Percentiles rank a stretch among this genome's conserved stretches.
phyloP scores from a whole-genome alignment of 2,113 vertebrate genomes.

The Crotophaga sulcirostris region DNA sequence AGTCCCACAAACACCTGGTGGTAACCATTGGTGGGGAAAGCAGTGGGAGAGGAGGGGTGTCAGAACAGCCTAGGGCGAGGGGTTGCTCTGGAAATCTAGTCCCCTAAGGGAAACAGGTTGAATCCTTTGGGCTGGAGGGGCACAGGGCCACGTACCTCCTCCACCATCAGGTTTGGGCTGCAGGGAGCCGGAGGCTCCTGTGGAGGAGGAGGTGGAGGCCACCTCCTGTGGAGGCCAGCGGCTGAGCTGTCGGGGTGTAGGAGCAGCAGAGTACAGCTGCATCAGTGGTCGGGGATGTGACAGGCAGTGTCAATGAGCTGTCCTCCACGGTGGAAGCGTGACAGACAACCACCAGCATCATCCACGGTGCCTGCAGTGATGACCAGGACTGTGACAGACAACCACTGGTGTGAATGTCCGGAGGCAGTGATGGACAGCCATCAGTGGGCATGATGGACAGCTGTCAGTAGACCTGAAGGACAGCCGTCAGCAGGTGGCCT shows the following conservation, averaged over 20 bases:
- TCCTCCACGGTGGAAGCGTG: not conserved
- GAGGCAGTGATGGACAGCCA: not conserved
- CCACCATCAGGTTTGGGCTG: not conserved
- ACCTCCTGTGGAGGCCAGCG: rapidly evolving
- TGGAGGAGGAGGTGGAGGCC: too few relatives aligned
- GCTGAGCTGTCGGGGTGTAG: not conserved
- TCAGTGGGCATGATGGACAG: not conserved
- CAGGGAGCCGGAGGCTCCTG: not conserved
- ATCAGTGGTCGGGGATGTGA: rapidly evolving
- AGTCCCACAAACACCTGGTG: not conserved
- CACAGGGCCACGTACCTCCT: not conserved
- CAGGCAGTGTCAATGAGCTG: not conserved
- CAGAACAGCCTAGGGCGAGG: not conserved
- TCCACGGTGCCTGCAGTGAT: rapidly evolving
- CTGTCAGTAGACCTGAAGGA: not conserved
- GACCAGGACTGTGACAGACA: not conserved
- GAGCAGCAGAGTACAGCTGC: not conserved
- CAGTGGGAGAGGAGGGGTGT: not conserved
- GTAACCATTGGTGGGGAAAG: not conserved
- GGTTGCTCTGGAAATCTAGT: not conserved
- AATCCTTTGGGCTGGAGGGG: not conserved
- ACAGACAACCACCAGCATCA: not conserved
- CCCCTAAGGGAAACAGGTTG: not conserved
- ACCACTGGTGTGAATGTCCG: not conserved
- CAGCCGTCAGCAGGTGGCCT: not conserved